These are phyloP conservation scores for Heterotilapia buettikoferi DNA, from an alignment of 2,113 vertebrate species.

Conservation along the genomic window DNA sequence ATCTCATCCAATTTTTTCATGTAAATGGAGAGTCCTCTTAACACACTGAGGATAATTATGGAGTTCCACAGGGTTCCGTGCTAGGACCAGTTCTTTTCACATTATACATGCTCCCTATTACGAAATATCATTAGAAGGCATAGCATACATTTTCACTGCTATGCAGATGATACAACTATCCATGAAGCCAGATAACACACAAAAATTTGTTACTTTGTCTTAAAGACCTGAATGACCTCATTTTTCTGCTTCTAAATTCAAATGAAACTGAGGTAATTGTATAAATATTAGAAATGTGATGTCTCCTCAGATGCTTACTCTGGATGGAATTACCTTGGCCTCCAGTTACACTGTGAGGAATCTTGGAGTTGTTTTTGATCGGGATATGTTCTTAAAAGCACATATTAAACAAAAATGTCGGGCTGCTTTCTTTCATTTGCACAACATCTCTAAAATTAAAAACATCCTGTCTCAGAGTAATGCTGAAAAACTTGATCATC, in stretches of 20 bases:
- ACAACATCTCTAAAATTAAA: not conserved
- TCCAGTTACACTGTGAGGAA: not conserved
- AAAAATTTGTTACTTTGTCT: not conserved
- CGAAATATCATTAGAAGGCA: not conserved
- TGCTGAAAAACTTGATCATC: not conserved
- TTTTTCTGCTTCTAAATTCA: not conserved
- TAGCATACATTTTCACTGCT: not conserved
- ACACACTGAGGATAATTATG: not conserved
- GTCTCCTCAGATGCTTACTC: not conserved
- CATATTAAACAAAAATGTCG: not conserved
- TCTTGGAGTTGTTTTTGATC: not conserved
- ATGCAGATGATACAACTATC: not conserved
- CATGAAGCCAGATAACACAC: not conserved
- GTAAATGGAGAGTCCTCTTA: not conserved
- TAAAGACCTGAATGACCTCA: not conserved
- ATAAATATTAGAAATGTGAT: not conserved
- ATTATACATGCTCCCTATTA: not conserved
- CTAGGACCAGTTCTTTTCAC: not conserved
- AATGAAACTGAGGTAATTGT: not conserved
- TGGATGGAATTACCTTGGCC: not conserved
- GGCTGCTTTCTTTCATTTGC: not conserved
- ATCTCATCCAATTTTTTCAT: not conserved
- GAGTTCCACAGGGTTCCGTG: not conserved
- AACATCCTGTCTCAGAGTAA: not conserved
- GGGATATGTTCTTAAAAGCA: not conserved